Percentiles rank a stretch among this genome's conserved stretches.
Conservation (phyloP, 2,113 vertebrate genomes). For the Engraulis encrasicolus region DNA sequence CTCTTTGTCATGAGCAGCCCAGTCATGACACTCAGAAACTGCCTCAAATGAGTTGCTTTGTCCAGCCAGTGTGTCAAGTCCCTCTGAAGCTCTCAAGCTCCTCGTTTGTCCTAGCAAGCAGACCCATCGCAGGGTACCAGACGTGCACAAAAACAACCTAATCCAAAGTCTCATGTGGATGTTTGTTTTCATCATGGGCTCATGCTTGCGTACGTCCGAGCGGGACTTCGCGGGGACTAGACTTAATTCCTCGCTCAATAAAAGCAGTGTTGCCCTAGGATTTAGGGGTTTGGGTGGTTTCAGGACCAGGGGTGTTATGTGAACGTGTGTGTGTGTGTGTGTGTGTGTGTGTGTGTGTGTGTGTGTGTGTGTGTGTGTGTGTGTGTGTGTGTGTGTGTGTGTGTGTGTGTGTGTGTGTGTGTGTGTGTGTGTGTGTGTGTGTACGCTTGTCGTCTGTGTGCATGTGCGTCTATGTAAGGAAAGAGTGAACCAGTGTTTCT, state of each 20-base stretch:
- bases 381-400: not conserved
- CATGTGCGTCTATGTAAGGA: not conserved
- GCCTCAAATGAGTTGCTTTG: not conserved
- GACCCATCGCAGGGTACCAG: not conserved
- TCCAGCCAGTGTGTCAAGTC: not conserved
- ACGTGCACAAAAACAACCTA: not conserved
- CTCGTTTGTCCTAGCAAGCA: not conserved
- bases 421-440: too few species aligned
- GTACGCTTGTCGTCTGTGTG: too few species aligned
- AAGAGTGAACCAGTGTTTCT: not conserved
- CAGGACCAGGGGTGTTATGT: not conserved
- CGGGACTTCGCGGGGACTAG: not conserved
- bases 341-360: not conserved
- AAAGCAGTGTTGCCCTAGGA: constrained; percentile 36
- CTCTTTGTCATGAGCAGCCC: too few species aligned
- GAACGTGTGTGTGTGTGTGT: not conserved
- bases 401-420: not conserved
- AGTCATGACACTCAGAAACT: too few species aligned
- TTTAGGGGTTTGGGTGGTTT: not conserved
- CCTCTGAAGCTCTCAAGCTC: not conserved
- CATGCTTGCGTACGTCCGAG: not conserved
- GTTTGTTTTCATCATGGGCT: not conserved
- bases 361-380: not conserved
- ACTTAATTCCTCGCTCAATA: constrained; percentile 27
- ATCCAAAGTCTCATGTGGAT: not conserved